Evolutionary conservation across 2,797 vertebrate genomes (phyloP).

Genomic region (Nannoperca australis): DNA sequence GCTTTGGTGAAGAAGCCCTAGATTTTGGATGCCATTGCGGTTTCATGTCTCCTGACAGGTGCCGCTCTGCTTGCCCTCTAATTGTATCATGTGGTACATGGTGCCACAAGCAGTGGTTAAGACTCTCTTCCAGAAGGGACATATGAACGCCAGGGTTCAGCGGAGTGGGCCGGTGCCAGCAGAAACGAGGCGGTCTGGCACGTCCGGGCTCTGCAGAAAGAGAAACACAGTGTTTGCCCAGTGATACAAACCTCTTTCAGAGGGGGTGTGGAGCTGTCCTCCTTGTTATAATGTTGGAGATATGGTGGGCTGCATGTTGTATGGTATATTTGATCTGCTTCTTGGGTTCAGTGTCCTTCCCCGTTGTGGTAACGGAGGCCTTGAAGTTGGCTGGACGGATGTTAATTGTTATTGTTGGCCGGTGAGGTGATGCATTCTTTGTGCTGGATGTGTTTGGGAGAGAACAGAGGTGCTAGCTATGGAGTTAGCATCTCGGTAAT

Average conservation of each 20-base stretch:
- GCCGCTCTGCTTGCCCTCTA: slow-evolving; percentile 58
- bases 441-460: slow-evolving; percentile 66
- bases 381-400: slow-evolving; percentile 26
- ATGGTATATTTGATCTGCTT: slow-evolving; percentile 26
- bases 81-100: slow-evolving; percentile 55
- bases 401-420: slow-evolving; percentile 68
- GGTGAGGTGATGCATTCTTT: slow-evolving; percentile 70
- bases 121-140: slow-evolving; percentile 31
- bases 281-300: slow-evolving; percentile 43
- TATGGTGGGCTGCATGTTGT: background rate
- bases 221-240: slow-evolving; percentile 69
- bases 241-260: slow-evolving; percentile 36
- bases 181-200: slow-evolving; percentile 51
- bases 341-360: background rate
- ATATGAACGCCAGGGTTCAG: slow-evolving; percentile 60
- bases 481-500: slow-evolving; percentile 60
- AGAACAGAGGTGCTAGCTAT: slow-evolving; percentile 74
- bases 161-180: slow-evolving; percentile 51
- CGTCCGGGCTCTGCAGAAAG: slow-evolving; percentile 50
- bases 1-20: slow-evolving; percentile 21
- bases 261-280: background rate
- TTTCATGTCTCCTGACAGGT: slow-evolving; percentile 68
- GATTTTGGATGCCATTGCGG: slow-evolving; percentile 33
- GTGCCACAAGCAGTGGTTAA: slow-evolving; percentile 59
- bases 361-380: slow-evolving; percentile 17